Evolutionary conservation across 1,140 invertebrate species (phyloP), one percentile per base, ranked within the genome.

Genomic region (Amphibalanus amphitrite): DNA sequence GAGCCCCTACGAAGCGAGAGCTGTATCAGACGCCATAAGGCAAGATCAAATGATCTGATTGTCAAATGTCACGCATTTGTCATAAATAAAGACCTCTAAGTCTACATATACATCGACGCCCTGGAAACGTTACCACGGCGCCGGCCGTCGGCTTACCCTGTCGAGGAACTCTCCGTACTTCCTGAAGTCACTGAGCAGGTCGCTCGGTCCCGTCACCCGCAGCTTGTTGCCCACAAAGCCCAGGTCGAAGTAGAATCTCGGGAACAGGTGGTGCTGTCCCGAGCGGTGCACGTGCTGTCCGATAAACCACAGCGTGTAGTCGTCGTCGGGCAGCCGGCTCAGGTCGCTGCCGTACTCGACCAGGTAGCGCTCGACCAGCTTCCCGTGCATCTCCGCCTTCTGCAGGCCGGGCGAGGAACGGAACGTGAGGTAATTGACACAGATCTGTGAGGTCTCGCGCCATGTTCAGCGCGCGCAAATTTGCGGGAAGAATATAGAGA

Each of bases 171-270:
- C 73, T 72, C 74, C 76, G 75, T 86, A 87, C 69, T 82, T 83
- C 64, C 80, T 78, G n/a, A 86, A 78, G 78, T 86, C 85, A 13
- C 82, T 79, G 28, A 87, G 75, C 1, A 86, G 77, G 78, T 86
- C 85, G 26, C 80, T 81, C 25, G 85, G 78, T 28, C 84, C 84
- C 67, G 81, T 81, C 13, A 81, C 76, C 28, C 80, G 78, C 68
- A 88, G 81, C 78, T 87, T 87, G 67, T 83, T 80, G 72, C 84
- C 82, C 20, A 88, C 75, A 75, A 87, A 88, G 69, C 82, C 79
- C 68, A 88, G 83, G 76, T 87, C 79, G 0, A 86, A 77, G 76
- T 84, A 87, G 6, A 86, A 75, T 17, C 75, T 75, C 1, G 79
- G 77, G 76, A 87, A 86, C 40, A 84, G 77, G 3, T 78, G 72